Evolutionary conservation across 2,888 invertebrate species (phyloP).

Genomic region (Ptilodon capucinus): DNA sequence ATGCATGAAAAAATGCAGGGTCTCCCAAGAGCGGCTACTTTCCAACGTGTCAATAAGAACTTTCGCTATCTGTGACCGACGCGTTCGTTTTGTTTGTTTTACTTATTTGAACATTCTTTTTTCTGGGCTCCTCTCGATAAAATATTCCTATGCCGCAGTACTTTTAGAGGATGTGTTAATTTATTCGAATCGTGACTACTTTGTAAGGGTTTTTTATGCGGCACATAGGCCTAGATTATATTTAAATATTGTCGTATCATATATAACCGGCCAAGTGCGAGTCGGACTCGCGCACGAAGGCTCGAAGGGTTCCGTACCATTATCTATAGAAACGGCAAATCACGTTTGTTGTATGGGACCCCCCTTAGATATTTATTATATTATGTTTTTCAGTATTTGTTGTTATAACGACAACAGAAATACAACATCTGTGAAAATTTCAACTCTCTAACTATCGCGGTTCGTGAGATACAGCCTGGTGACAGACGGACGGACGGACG

Average conservation of each 20-base stretch:
- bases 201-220: neutral
- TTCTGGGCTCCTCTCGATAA: slow-evolving; percentile 47
- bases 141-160: slow-evolving; percentile 35
- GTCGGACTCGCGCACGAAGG: too few relatives aligned
- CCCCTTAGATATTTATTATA: too few relatives aligned
- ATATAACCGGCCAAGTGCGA: too few relatives aligned
- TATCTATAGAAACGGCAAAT: too few relatives aligned
- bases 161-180: slow-evolving; percentile 51
- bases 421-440: too few relatives aligned
- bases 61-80: slow-evolving; percentile 79
- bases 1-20: slow-evolving; percentile 37
- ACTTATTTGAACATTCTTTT: slow-evolving; percentile 66
- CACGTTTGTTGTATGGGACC: too few relatives aligned
- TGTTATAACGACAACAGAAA: too few relatives aligned
- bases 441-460: too few relatives aligned
- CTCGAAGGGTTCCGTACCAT: too few relatives aligned
- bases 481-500: too few relatives aligned
- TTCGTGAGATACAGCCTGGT: too few relatives aligned
- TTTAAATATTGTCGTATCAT: neutral
- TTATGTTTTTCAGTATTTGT: too few relatives aligned
- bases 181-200: slow-evolving; percentile 26
- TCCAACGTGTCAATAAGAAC: slow-evolving; percentile 80
- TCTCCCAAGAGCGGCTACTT: slow-evolving; percentile 59
- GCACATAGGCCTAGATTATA: neutral
- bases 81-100: slow-evolving; percentile 67